These are phyloP conservation scores for Muscicapa striata DNA, from an alignment of 2,797 vertebrate genomes.

Conservation along the genomic window DNA sequence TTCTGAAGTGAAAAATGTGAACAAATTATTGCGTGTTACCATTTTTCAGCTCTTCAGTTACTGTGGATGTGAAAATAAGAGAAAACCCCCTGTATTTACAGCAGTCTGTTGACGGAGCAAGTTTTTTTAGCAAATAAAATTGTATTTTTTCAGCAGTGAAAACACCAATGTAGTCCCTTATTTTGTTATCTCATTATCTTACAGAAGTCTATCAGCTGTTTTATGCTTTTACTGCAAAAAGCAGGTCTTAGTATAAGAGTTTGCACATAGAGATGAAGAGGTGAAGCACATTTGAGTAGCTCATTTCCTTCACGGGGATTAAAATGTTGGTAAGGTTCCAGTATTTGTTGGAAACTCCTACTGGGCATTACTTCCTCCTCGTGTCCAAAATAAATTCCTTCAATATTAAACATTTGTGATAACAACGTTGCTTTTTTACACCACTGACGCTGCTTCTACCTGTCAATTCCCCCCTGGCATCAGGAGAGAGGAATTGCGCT, in stretches of 20 bases:
- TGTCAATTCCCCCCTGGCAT: not conserved
- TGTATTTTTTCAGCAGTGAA: not conserved
- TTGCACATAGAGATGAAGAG: not conserved
- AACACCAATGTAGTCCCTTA: fast-evolving
- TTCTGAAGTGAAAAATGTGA: not conserved
- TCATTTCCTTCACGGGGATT: not conserved
- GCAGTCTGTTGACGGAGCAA: not conserved
- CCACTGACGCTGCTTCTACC: not conserved
- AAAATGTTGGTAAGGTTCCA: not conserved
- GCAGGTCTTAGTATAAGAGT: not conserved
- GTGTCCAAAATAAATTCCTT: not conserved
- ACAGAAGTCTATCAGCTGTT: not conserved
- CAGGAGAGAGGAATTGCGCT: not conserved
- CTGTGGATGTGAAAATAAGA: not conserved
- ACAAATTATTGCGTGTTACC: not conserved
- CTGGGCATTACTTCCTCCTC: not conserved
- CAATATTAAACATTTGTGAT: not conserved
- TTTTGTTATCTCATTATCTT: not conserved
- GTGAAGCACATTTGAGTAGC: not conserved
- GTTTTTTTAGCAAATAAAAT: not conserved
- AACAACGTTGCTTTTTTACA: not conserved
- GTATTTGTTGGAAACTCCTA: not conserved
- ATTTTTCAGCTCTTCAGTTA: not conserved
- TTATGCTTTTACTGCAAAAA: not conserved
- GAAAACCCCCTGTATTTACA: not conserved